Percentiles rank a stretch among this genome's conserved stretches.
Conservation (phyloP, 2,797 vertebrate genomes). For the Megaceryle alcyon region DNA sequence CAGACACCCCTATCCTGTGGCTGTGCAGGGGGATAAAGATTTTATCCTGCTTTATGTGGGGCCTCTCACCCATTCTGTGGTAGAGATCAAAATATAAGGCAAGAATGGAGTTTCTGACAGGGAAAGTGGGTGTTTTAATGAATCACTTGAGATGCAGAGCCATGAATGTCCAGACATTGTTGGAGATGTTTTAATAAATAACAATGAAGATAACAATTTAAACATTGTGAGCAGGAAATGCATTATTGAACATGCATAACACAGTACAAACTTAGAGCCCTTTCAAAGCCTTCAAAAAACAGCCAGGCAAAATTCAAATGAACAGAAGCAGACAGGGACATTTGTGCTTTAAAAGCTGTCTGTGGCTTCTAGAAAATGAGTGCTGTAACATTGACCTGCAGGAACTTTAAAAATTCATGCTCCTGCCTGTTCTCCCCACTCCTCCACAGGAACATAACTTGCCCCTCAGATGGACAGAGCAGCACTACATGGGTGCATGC, state of each 20-base stretch:
- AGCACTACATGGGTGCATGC: fast-evolving
- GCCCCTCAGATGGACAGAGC: neutral
- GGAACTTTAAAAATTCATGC: fast-evolving
- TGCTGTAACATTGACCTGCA: neutral
- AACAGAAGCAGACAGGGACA: neutral
- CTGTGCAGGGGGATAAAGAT: neutral
- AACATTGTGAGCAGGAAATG: slow-evolving; percentile 53
- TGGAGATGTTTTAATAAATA: slow-evolving; percentile 70
- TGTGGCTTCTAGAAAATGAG: neutral
- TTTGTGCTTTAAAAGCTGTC: neutral
- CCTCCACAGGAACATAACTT: fast-evolving
- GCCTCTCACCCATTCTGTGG: neutral
- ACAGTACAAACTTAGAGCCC: neutral
- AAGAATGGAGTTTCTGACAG: neutral
- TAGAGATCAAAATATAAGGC: slow-evolving; percentile 8
- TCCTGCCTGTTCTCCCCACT: neutral
- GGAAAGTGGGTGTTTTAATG: slow-evolving; percentile 38
- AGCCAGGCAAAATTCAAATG: slow-evolving; percentile 15
- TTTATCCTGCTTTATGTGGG: neutral
- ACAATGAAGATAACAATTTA: slow-evolving; percentile 66
- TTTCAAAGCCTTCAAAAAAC: slow-evolving; percentile 28
- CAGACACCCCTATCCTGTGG: neutral
- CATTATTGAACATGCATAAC: slow-evolving; percentile 63
- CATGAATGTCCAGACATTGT: slow-evolving; percentile 50
- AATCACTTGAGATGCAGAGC: slow-evolving; percentile 61